Evolutionary conservation across 35 echinoderm and acorn worm genomes (phyloP).

Genomic region (Acanthaster planci): DNA sequence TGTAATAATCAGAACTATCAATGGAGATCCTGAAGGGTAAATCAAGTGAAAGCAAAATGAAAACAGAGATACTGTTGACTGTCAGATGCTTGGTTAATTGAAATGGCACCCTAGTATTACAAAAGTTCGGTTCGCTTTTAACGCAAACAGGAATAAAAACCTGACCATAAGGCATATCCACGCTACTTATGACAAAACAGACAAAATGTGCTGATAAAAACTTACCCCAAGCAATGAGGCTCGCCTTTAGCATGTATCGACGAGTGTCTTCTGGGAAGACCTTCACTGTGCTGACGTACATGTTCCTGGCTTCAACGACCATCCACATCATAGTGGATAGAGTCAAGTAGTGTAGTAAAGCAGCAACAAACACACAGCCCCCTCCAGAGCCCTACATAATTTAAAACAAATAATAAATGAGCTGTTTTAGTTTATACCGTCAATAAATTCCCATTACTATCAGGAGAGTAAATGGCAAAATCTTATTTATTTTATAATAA

Average conservation of each 20-base stretch:
- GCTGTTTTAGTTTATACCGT: not conserved
- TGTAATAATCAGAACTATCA: not conserved
- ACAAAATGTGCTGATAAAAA: not conserved
- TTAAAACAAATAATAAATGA: not conserved
- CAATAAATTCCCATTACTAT: not conserved
- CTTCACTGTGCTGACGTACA: conserved; percentile 52
- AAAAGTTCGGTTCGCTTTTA: not conserved
- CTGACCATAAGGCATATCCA: not conserved
- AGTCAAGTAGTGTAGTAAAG: conserved; percentile 52
- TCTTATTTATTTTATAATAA: not conserved
- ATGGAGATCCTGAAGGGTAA: not conserved
- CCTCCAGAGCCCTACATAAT: not conserved
- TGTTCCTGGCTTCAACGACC: conserved; percentile 58
- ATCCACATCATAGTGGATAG: conserved; percentile 56
- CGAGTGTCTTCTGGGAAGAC: conserved; percentile 44
- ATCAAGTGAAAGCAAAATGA: not conserved
- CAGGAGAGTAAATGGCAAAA: not conserved
- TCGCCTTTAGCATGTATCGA: conserved; percentile 41
- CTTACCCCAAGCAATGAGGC: conserved; percentile 57
- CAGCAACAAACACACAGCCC: conserved; percentile 45
- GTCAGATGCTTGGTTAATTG: not conserved
- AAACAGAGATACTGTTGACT: not conserved
- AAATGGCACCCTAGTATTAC: not conserved
- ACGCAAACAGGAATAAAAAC: not conserved
- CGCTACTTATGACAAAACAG: not conserved